Evolutionary conservation across 2,888 invertebrate species (phyloP), one percentile per base, ranked within the genome.

Genomic region (Poecilobothrus nobilitatus): DNA sequence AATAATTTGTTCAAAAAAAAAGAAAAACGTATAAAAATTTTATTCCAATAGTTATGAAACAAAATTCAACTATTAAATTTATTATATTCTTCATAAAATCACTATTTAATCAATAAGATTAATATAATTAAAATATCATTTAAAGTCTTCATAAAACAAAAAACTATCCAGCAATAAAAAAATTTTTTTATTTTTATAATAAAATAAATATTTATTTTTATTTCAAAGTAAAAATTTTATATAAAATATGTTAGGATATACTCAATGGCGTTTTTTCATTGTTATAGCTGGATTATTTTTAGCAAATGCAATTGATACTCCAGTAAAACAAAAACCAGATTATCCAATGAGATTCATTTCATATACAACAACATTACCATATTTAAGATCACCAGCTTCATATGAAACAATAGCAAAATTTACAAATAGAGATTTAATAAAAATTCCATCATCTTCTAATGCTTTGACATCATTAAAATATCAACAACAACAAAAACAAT

Each of bases 211-310:
- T 37, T 37, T 7, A 37, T 37, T 10, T 27, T 53, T 15, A 53
- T 53, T 27, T 27, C 2, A 53, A 53, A 53, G 15, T 53, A 53
- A 53, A 53, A 53, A 9, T 2, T 53, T 53, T 53, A 15, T 53
- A 53, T 18, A 53, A 53, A 53, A 53, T 79, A 82, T 82, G 82
- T 79, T 81, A 80, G 80, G 79, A 76, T 73, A 76, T 74, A 78
- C 74, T 73, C 78, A 75, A 78, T 79, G 79, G 78, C 76, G 75
- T 73, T 74, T 78, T 70, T 73, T 78, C 70, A 77, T 78, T 72
- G 76, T 77, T 70, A 72, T 78, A 73, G 76, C 76, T 74, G 77
- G 77, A 74, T 72, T 78, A 69, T 74, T 76, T 72, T 71, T 75
- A 72, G 73, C 75, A 68, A 74, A 75, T 71, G 75, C 76, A 68